A percentile compares a stretch with the other conserved stretches of the same genome.
Evolutionary conservation across 2,888 invertebrate genomes (phyloP).

Genomic region (Ptychoptera contaminata): DNA sequence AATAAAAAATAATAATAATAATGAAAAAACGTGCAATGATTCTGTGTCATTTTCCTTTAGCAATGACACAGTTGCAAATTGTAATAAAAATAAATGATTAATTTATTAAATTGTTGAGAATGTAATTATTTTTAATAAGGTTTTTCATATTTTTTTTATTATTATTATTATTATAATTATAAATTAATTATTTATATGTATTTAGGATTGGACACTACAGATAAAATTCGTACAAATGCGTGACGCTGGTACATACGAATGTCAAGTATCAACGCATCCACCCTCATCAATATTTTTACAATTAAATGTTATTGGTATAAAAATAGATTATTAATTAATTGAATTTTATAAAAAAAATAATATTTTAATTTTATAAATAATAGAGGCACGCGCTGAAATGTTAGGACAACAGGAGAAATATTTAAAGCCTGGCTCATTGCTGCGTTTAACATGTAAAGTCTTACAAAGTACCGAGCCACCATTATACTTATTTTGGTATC

Average conservation of each 20-base stretch:
- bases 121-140: no score
- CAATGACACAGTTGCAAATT: constrained; percentile 10
- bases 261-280: constrained; percentile 83
- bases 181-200: not conserved
- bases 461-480: constrained; percentile 73
- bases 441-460: constrained; percentile 66
- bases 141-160: no score
- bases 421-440: constrained; percentile 70
- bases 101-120: no score
- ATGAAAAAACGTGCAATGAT: constrained; percentile 11
- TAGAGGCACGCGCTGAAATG: constrained; percentile 77
- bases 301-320: constrained; percentile 75
- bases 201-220: constrained; percentile 78
- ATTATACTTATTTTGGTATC: constrained; percentile 74
- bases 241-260: constrained; percentile 77
- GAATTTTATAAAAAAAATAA: no score
- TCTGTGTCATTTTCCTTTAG: constrained; percentile 5
- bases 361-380: constrained; percentile 2
- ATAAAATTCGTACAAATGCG: constrained; percentile 75
- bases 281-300: constrained; percentile 76
- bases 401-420: constrained; percentile 74
- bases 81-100: not conserved
- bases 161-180: no score
- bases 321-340: no score
- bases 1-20: no score